Conservation (phyloP, 2,888 invertebrate species). For the Deroplatys truncata region DNA sequence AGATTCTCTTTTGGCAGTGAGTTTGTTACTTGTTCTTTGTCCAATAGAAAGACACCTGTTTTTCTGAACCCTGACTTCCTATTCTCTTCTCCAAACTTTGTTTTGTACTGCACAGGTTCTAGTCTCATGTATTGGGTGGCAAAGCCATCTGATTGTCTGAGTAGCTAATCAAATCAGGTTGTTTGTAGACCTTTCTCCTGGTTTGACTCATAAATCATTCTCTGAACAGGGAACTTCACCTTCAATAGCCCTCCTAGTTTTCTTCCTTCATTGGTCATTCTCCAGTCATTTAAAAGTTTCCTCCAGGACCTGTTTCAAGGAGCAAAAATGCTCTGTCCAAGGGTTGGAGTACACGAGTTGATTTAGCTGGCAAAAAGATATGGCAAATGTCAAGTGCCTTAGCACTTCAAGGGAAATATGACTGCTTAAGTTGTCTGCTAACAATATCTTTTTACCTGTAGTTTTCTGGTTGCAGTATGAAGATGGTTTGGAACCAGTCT, state of each 20-base stretch:
- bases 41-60: background rate
- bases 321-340: background rate
- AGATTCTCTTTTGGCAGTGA: background rate
- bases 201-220: no score
- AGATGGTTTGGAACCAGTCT: background rate
- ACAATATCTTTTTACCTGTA: background rate
- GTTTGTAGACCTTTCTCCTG: no score
- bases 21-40: no score
- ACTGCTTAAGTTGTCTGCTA: background rate
- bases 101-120: background rate
- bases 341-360: background rate
- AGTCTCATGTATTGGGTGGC: no score
- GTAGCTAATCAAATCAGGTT: no score
- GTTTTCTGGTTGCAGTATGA: background rate
- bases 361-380: background rate
- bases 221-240: background rate
- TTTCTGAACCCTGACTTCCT: background rate
- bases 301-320: background rate
- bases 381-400: background rate
- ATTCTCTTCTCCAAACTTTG: background rate
- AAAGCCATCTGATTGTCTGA: no score
- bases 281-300: background rate
- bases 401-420: background rate
- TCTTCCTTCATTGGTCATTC: background rate
- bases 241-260: background rate